Evolutionary conservation across 1,140 invertebrate genomes (phyloP).

Genomic region (Portunus trituberculatus): DNA sequence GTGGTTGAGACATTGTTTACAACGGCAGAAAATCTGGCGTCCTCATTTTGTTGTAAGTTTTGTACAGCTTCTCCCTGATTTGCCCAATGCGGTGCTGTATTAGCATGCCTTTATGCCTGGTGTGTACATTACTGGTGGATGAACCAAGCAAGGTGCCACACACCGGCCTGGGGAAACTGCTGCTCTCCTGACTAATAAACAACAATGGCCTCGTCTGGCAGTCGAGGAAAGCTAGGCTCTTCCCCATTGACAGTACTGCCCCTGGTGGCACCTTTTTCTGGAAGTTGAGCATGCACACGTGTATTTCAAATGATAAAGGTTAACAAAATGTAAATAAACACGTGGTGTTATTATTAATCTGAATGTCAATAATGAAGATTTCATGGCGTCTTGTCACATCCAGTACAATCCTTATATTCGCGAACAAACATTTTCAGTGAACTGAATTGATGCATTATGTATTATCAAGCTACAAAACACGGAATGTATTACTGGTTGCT

Average conservation of each 20-base stretch:
- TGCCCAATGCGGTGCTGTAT: background rate
- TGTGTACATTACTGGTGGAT: background rate
- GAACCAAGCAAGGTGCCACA: background rate
- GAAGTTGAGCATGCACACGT: too few species aligned
- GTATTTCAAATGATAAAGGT: too few species aligned
- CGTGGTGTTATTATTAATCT: too few species aligned
- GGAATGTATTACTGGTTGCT: too few species aligned
- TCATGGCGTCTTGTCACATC: too few species aligned
- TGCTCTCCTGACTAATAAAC: constrained; percentile 12
- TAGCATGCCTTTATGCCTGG: background rate
- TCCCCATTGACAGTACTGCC: background rate
- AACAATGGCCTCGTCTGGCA: constrained; percentile 61
- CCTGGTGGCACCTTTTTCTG: too few species aligned
- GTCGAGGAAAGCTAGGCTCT: background rate
- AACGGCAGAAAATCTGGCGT: constrained; percentile 69
- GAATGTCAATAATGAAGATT: too few species aligned
- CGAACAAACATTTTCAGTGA: too few species aligned
- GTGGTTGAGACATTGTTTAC: constrained; percentile 56
- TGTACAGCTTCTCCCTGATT: constrained; percentile 58
- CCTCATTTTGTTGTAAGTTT: constrained; percentile 75
- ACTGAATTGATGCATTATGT: too few species aligned
- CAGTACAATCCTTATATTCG: too few species aligned
- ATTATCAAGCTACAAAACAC: too few species aligned
- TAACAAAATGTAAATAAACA: too few species aligned
- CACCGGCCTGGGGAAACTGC: background rate